Evolutionary conservation across 2,888 invertebrate species (phyloP).

Genomic region (Beris chalybata): DNA sequence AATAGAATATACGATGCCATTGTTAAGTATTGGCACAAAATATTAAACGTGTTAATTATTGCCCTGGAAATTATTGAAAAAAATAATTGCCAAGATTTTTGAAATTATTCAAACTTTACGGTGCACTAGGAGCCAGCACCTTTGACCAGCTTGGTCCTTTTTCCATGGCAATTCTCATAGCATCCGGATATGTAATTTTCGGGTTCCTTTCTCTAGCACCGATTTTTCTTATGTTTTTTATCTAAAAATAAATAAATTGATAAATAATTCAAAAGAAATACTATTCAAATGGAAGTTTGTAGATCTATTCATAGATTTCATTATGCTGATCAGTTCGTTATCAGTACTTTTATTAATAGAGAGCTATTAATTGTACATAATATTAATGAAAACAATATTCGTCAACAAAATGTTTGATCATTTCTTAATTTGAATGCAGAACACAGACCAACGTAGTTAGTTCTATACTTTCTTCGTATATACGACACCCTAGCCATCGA

Average conservation of each 20-base stretch:
- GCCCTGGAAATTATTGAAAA: background rate
- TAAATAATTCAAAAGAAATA: background rate
- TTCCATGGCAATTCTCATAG: conserved; percentile 1
- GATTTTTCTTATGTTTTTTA: conserved; percentile 7
- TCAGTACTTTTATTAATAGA: no score
- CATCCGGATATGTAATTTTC: conserved; percentile 4
- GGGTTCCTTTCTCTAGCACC: background rate
- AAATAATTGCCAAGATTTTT: background rate
- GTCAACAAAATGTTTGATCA: no score
- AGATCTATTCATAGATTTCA: no score
- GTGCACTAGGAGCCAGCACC: background rate
- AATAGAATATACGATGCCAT: conserved; percentile 5
- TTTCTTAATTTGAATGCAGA: no score
- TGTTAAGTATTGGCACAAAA: conserved; percentile 3
- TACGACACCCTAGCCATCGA: no score
- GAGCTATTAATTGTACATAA: no score
- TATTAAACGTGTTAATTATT: background rate
- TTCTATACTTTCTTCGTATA: no score
- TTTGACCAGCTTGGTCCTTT: background rate
- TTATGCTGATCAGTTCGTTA: no score
- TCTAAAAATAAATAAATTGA: background rate
- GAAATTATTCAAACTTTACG: background rate
- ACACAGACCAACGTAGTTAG: no score
- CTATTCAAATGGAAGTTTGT: no score
- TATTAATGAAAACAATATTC: no score